A percentile compares a stretch with the other conserved stretches of the same genome.
These are phyloP conservation scores for Sinodicranocentrus sp. DNA, from an alignment of 2,888 invertebrate species.

Conservation along the genomic window DNA sequence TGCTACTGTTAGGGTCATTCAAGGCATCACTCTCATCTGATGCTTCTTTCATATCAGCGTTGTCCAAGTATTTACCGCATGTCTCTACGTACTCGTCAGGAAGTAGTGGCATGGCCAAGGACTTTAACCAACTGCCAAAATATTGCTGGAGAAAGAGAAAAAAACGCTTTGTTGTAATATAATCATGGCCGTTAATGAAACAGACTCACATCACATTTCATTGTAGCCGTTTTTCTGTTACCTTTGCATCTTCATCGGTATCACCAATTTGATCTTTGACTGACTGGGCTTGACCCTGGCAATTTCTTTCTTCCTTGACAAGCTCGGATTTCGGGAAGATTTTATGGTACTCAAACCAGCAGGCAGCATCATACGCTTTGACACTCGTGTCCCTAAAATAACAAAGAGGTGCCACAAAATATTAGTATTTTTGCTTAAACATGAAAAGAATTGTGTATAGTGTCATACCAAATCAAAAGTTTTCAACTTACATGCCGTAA, in stretches of 20 bases:
- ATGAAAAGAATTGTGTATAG: no score
- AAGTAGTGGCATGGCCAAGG: neutral
- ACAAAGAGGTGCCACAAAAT: neutral
- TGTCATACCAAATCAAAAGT: no score
- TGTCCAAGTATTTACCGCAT: neutral
- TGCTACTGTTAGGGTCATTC: neutral
- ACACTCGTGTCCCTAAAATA: constrained; percentile 17
- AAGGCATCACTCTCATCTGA: constrained; percentile 23
- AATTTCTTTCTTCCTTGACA: no score
- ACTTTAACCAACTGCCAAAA: neutral
- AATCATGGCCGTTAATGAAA: no score
- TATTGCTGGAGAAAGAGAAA: neutral
- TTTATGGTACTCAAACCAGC: constrained; percentile 30
- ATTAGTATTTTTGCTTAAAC: neutral
- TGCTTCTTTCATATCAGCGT: neutral
- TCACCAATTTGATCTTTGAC: neutral
- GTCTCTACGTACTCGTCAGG: neutral
- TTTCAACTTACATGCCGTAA: no score
- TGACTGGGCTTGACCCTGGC: neutral
- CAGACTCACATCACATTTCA: no score
- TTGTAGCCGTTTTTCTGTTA: no score
- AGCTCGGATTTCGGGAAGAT: constrained; percentile 13
- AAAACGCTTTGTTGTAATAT: no score
- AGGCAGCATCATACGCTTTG: constrained; percentile 12
- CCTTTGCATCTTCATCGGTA: neutral